phyloP scores from a whole-genome alignment of 2,888 invertebrate genomes.

The Acleris holmiana region DNA sequence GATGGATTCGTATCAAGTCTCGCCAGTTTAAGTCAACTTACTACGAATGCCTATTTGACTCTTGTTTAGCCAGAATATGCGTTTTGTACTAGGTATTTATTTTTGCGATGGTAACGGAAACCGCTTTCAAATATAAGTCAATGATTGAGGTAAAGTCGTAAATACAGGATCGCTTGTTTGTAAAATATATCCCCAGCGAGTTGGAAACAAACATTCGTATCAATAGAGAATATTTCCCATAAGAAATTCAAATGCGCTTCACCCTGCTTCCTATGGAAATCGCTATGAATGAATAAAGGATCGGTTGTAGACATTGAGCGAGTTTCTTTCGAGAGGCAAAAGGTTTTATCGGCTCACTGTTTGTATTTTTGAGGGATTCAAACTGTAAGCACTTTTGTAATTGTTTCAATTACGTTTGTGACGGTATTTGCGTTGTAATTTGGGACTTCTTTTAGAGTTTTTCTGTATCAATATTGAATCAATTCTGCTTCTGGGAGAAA shows the following conservation, averaged over 20 bases:
- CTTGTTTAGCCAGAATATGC: no score
- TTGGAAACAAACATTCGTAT: slow-evolving; percentile 66
- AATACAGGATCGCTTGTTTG: slow-evolving; percentile 51
- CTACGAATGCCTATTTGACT: no score
- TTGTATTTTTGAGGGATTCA: slow-evolving; percentile 52
- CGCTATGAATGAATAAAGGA: slow-evolving; percentile 69
- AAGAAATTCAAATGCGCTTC: slow-evolving; percentile 69
- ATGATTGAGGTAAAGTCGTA: slow-evolving; percentile 44
- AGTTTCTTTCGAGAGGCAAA: slow-evolving; percentile 48
- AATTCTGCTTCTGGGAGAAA: neutral
- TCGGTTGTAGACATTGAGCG: slow-evolving; percentile 52
- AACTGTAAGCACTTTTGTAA: slow-evolving; percentile 31
- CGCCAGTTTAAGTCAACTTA: no score
- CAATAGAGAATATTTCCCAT: slow-evolving; percentile 61
- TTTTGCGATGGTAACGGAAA: neutral
- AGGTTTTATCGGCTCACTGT: slow-evolving; percentile 50
- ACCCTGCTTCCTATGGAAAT: slow-evolving; percentile 70
- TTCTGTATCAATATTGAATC: neutral
- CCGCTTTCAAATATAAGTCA: neutral
- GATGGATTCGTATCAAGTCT: no score
- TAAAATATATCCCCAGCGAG: slow-evolving; percentile 60
- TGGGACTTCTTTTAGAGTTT: neutral
- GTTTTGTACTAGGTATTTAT: no score
- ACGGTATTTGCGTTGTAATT: slow-evolving; percentile 13
- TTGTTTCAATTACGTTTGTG: slow-evolving; percentile 27